These are phyloP conservation scores for Rotaria macrura DNA, from an alignment of 2,888 invertebrate genomes.

Conservation along the genomic window DNA sequence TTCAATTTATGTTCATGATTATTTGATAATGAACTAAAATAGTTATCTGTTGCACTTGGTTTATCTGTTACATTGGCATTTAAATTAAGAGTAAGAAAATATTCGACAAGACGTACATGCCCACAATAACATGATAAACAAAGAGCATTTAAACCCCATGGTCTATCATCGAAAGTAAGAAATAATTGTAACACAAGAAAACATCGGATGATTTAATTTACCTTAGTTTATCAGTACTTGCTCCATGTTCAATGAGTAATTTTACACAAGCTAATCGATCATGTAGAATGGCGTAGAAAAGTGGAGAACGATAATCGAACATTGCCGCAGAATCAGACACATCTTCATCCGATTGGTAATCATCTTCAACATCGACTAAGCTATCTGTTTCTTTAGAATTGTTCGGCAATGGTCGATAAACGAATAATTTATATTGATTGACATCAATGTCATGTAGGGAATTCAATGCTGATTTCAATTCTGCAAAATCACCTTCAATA, in stretches of 20 bases:
- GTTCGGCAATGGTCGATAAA: too few relatives aligned
- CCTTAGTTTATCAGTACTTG: background rate
- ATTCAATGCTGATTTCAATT: too few relatives aligned
- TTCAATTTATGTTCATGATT: background rate
- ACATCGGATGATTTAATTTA: background rate
- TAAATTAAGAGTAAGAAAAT: background rate
- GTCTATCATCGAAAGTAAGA: background rate
- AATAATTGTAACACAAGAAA: background rate
- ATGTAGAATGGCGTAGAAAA: background rate
- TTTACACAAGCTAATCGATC: background rate
- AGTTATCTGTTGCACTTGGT: background rate
- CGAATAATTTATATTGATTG: too few relatives aligned
- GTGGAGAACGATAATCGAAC: conserved; percentile 12
- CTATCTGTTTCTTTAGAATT: too few relatives aligned
- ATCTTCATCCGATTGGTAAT: too few relatives aligned
- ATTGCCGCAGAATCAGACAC: background rate
- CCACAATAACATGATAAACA: background rate
- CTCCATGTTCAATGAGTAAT: background rate
- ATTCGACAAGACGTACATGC: background rate
- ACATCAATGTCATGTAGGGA: too few relatives aligned
- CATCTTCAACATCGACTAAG: too few relatives aligned
- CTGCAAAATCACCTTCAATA: too few relatives aligned
- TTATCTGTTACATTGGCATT: background rate
- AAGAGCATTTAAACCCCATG: conserved; percentile 12
- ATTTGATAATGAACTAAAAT: background rate